Conservation (phyloP, 2,797 vertebrate species). For the Diglossa cyanea region DNA sequence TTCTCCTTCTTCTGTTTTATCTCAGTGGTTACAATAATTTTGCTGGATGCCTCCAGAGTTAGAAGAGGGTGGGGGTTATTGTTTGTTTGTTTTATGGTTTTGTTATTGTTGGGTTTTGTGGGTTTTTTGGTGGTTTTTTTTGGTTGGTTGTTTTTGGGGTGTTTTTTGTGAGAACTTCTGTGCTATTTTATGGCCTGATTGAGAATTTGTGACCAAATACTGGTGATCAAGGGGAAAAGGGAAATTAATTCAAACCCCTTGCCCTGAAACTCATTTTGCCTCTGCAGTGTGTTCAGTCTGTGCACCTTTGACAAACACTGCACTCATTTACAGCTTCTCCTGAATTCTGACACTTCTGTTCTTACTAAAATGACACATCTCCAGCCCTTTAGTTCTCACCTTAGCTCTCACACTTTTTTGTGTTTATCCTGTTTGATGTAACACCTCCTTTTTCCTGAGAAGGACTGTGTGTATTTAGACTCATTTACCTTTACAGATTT, state of each 20-base stretch:
- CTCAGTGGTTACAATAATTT: background rate
- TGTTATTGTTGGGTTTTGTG: background rate
- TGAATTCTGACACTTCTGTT: background rate
- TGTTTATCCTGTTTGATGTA: background rate
- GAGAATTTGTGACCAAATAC: background rate
- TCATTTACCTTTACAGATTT: background rate
- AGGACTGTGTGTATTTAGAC: rapidly evolving
- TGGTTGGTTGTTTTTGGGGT: background rate
- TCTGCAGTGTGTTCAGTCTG: background rate
- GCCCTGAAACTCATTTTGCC: background rate
- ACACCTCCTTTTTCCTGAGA: background rate
- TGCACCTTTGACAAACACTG: background rate
- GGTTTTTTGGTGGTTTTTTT: rapidly evolving
- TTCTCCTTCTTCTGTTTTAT: background rate
- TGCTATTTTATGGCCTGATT: background rate
- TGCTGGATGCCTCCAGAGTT: background rate
- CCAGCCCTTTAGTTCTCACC: background rate
- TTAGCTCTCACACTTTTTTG: background rate
- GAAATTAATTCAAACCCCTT: background rate
- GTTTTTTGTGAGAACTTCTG: background rate
- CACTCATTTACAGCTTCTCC: background rate
- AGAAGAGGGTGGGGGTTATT: background rate
- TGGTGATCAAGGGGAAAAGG: background rate
- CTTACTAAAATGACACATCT: background rate
- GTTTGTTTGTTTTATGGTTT: background rate